Base-by-base conservation (phyloP, 2,113 vertebrate genomes). In the Micromys minutus region DNA sequence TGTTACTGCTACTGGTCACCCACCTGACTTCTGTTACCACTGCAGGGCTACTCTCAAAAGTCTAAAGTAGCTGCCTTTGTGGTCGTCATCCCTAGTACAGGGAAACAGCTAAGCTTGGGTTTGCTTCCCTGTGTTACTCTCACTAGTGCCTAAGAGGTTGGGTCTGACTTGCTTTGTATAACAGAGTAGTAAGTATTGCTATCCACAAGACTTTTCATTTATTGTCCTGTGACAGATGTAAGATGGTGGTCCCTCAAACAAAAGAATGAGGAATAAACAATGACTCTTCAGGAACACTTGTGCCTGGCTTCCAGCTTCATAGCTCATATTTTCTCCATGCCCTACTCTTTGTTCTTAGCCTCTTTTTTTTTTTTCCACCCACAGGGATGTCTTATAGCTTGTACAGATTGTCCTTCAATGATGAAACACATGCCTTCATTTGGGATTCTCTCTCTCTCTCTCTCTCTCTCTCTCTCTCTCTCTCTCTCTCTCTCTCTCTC, bases 401-500 rank as follows among this genome's bases (percentile, higher is more conserved):
- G 10, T 17, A 36, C 16, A 75, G 39, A 55, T 26, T 89, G 39
- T 52, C 7, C 50, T 86, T 85, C 77, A 47, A n/a, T 61, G 83
- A 85, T 72, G 22, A 75, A 88, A 24, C 39, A 26, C 2, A 26
- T 22, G 22, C 39, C 17, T 80, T 87, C 34, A 55, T 50, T 93
- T 79, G 45, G 63, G 42, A 16, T 69, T 89, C 12, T 52, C 1
- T 84, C 21, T 39, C 7, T 55, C 7, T 34, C 34, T n/a, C n/a
- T 26, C 63, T n/a, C 65, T 31, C 34, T 52, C 61, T 19, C 19
- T 63, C 59, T 21, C 21, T n/a, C 57, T 19, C 17, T 19, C 11
- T 22, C 2, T 24, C 8, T 24, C 7, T 8, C 22, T 9, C 8
- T 8, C 24, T 3, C 9, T 9, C 2, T 0, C 24, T 10, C 8